Base-by-base conservation (phyloP, 30 jellyfish, hydroid and myxozoan species). In the Aurelia aurita region DNA sequence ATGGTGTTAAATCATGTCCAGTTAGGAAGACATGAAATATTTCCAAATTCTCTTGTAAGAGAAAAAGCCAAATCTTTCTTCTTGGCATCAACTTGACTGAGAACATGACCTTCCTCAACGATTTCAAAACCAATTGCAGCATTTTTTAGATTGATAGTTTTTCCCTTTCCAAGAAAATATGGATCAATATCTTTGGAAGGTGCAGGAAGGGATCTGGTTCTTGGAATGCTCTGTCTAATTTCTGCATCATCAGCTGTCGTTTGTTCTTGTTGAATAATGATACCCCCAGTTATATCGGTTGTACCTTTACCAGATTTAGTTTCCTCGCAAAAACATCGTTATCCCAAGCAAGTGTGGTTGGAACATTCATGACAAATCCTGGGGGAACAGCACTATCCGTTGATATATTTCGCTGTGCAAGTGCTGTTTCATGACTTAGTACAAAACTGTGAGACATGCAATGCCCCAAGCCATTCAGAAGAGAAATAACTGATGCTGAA, bases 381-480 rank as follows among this genome's bases (percentile, higher is more conserved):
- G 47, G 47, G 47, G 47, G 47, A 35, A 35, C 47, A 5, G 47
- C 47, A 35, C 47, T 35, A 35, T 35, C 47, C 47, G 7, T 35
- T 35, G 47, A 35, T 4, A 6, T 35, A 6, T 35, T 35, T 35
- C 1, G 47, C 47, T 35, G 47, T 35, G 47, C 47, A 35, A 35
- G 47, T 35, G 12, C 47, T 4, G 32, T 65, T 32, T 65, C 47
- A 1, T 22, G 26, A 23, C 46, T 35, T 35, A 35, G 47, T 35
- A 35, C 47, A 6, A 3, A 35, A 13, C 47, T 35, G 47, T 66
- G 59, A 12, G 91, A 80, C 34, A 70, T 70, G 29, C 87, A 80
- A 67, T 80, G 91, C 45, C 91, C 91, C 23, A 80, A 80, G 16
- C 76, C 88, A 39, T 64, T 63, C 53, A 80, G 29, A 22, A 80